phyloP scores from a whole-genome alignment of 2,113 vertebrate species.

The Carollia perspicillata region DNA sequence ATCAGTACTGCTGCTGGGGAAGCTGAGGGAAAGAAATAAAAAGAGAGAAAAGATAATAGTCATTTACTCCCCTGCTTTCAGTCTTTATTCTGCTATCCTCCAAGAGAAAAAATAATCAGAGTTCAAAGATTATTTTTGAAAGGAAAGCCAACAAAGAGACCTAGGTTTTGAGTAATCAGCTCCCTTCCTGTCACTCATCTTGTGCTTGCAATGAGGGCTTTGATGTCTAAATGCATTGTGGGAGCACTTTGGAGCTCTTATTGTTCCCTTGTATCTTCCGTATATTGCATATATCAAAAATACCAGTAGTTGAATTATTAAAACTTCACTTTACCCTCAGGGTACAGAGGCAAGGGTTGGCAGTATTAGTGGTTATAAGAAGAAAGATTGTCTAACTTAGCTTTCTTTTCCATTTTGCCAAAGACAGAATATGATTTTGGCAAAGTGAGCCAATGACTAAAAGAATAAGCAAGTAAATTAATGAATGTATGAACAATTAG shows the following conservation, averaged over 20 bases:
- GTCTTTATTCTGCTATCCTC: neutral
- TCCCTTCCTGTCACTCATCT: neutral
- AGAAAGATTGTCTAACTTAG: neutral
- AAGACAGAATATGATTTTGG: neutral
- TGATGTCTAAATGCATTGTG: neutral
- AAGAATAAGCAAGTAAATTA: neutral
- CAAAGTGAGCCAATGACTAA: neutral
- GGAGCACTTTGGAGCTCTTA: neutral
- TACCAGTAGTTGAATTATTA: slow-evolving; percentile 15
- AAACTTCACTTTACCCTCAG: neutral
- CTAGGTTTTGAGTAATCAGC: accelerated
- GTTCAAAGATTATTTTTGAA: neutral
- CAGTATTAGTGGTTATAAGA: neutral
- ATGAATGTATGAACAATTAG: neutral
- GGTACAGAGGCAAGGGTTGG: neutral
- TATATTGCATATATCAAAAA: neutral
- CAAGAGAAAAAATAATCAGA: neutral
- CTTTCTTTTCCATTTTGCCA: neutral
- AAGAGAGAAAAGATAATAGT: neutral
- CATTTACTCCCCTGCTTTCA: neutral
- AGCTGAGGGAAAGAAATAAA: neutral
- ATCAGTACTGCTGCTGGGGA: neutral
- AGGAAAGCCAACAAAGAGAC: neutral
- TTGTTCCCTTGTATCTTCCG: slow-evolving; percentile 38
- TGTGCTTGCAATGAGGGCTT: neutral